Base-by-base conservation (phyloP, 2,113 vertebrate genomes). In the Clinocottus analis region DNA sequence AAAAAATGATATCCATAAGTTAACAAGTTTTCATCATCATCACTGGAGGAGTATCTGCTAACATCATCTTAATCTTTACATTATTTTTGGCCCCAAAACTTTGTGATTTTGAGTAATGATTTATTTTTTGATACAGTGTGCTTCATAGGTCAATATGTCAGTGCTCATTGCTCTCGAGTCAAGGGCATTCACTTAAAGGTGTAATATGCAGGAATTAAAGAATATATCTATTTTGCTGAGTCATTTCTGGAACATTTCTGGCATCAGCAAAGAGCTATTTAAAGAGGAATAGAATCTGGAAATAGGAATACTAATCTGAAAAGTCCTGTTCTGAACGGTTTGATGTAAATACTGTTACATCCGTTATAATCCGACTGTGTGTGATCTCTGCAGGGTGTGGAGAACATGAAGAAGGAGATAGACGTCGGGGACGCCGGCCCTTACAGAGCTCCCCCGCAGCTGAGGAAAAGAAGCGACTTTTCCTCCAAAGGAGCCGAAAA, bases 401-500 rank as follows among this genome's bases (percentile, higher is more conserved):
- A 99, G 80, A 94, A 87, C 0, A 96, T 99, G 12, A 97, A 95
- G 94, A 99, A 97, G 84, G 97, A 99, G 80, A 94, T 99, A 0
- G 97, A 98, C 7, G 95, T 97, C 0, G 96, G 95, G 0, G 96
- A 97, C 13, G 96, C 87, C 0, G 97, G 97, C 0, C 94, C 97
- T 17, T 99, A 99, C 91, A 94, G 95, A 45, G 94, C 97, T 3
- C 98, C 98, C 0, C 83, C 95, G 72, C 90, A 94, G 35, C 94
- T 99, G 14, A 92, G 97, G 31, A 99, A 98, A 71, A 95, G 98
- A 67, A 98, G 95, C 0, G 98, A 99, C 71, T 97, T 96, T 85
- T 95, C 96, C 0, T 96, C 96, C 7, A 97, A 97, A 71, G 94
- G 90, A 17, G 87, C 61, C 23, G 85, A 89, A 0, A 91, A 87